A percentile compares a stretch with the other conserved stretches of the same genome.
These are phyloP conservation scores for Cryptophagus acutangulus DNA, from an alignment of 2,888 invertebrate genomes.

Conservation along the genomic window DNA sequence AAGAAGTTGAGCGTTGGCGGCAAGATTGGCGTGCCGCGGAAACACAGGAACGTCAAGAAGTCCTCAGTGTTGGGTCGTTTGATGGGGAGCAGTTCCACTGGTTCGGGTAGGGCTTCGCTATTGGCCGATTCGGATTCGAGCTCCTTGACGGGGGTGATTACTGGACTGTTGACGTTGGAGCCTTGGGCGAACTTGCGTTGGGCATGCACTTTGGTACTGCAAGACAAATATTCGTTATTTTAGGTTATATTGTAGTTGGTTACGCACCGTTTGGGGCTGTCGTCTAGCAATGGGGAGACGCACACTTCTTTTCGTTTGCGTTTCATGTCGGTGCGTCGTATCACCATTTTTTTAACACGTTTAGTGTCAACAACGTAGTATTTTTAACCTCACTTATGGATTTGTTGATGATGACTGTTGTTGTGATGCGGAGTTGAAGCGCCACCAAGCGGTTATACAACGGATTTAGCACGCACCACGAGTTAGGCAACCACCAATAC, in stretches of 20 bases:
- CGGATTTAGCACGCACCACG: too few species aligned
- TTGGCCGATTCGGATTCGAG: conserved; percentile 50
- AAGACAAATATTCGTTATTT: conserved; percentile 6
- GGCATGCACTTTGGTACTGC: conserved; percentile 74
- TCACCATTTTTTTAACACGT: conserved; percentile 41
- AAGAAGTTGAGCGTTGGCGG: conserved; percentile 71
- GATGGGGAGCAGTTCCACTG: conserved; percentile 59
- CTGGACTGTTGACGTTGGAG: conserved; percentile 56
- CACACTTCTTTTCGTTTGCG: conserved; percentile 45
- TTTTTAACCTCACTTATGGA: too few species aligned
- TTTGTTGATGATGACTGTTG: too few species aligned
- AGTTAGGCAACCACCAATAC: too few species aligned
- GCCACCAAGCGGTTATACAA: too few species aligned
- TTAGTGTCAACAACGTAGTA: too few species aligned
- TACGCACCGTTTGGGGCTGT: conserved; percentile 49
- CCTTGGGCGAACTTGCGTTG: conserved; percentile 87
- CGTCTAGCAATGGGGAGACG: conserved; percentile 39
- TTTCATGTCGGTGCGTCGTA: conserved; percentile 41
- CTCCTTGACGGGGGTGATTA: conserved; percentile 58
- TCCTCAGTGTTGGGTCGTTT: conserved; percentile 79
- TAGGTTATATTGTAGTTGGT: not conserved
- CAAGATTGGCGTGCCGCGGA: conserved; percentile 68
- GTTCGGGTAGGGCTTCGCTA: conserved; percentile 47
- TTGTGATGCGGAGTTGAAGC: too few species aligned
- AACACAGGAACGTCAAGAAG: conserved; percentile 78